Evolutionary conservation across 2,888 invertebrate genomes (phyloP).

Genomic region (Tipula lateralis): DNA sequence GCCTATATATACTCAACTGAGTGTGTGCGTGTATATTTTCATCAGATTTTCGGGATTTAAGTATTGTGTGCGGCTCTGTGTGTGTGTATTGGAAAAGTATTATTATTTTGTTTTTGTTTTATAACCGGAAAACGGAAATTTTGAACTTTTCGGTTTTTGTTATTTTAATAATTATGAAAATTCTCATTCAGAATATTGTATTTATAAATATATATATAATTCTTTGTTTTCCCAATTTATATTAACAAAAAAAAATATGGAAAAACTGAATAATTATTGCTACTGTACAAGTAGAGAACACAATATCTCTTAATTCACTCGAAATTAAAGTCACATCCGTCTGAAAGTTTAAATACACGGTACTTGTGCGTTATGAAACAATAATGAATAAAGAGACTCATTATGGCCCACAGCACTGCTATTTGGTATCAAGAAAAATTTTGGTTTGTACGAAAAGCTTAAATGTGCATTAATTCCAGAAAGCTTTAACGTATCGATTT

Average conservation of each 20-base stretch:
- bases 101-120: background rate
- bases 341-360: too few species aligned
- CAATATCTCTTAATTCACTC: too few species aligned
- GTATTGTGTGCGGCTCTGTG: background rate
- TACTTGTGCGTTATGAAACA: too few species aligned
- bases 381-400: too few species aligned
- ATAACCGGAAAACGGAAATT: constrained; percentile 19
- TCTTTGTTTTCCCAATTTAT: background rate
- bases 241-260: background rate
- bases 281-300: too few species aligned
- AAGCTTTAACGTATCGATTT: too few species aligned
- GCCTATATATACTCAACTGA: background rate
- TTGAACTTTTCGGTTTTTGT: background rate
- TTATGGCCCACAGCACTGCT: too few species aligned
- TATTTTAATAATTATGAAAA: background rate
- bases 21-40: background rate
- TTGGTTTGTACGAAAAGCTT: too few species aligned
- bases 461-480: too few species aligned
- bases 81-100: background rate
- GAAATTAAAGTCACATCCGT: too few species aligned
- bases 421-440: too few species aligned
- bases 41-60: background rate
- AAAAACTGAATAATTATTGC: background rate
- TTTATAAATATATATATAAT: background rate
- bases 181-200: background rate